These are phyloP conservation scores for Eospalax fontanierii DNA, from an alignment of 2,797 vertebrate species.

Conservation along the genomic window DNA sequence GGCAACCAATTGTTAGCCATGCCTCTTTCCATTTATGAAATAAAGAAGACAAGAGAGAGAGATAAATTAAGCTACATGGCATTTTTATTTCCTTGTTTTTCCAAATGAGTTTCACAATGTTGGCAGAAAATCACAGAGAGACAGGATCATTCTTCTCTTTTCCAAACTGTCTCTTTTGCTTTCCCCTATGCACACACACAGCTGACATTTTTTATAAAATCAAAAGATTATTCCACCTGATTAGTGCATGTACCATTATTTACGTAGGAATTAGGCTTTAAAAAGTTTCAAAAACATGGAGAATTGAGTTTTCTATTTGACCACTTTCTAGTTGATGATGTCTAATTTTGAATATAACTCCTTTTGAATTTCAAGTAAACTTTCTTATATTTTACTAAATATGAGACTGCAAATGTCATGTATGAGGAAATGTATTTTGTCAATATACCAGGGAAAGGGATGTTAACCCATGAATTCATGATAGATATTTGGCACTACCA, in stretches of 20 bases:
- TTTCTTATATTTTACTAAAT: background rate
- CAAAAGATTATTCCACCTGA: background rate
- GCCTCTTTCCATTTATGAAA: slow-evolving; percentile 20
- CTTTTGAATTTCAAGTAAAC: slow-evolving; percentile 18
- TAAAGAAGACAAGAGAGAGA: background rate
- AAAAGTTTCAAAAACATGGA: background rate
- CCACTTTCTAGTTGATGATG: background rate
- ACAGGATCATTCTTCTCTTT: background rate
- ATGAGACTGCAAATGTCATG: background rate
- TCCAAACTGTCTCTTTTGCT: background rate
- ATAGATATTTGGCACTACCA: background rate
- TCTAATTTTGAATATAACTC: background rate
- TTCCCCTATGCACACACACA: background rate
- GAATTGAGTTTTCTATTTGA: background rate
- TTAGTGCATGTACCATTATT: background rate
- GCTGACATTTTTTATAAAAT: background rate
- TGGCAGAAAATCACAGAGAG: background rate
- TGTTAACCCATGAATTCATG: background rate
- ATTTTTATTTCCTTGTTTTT: slow-evolving; percentile 36
- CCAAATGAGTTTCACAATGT: background rate
- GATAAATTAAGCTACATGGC: background rate
- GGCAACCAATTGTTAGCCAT: background rate
- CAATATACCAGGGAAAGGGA: slow-evolving; percentile 8
- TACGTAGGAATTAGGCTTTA: background rate
- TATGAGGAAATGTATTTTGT: slow-evolving; percentile 13